These are phyloP conservation scores for Tipula vernalis DNA, from an alignment of 2,888 invertebrate species.

Conservation along the genomic window DNA sequence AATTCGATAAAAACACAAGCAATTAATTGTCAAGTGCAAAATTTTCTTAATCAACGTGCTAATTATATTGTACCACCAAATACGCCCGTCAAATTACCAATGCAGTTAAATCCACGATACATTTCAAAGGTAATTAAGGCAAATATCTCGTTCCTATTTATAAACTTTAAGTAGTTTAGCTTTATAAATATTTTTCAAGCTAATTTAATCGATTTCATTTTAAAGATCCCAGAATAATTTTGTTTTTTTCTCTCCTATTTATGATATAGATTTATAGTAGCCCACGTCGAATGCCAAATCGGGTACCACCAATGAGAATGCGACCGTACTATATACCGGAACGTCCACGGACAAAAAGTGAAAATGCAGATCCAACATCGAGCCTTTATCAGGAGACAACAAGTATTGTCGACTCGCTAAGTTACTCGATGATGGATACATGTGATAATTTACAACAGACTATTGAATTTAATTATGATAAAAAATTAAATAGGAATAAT, in stretches of 20 bases:
- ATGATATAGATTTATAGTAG: slow-evolving; percentile 5
- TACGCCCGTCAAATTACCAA: slow-evolving; percentile 17
- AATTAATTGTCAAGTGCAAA: neutral
- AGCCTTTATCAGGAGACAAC: slow-evolving; percentile 10
- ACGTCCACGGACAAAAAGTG: slow-evolving; percentile 47
- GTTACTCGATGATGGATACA: slow-evolving; percentile 20
- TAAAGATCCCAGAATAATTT: neutral
- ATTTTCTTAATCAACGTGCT: neutral
- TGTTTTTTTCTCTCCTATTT: neutral
- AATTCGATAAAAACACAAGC: neutral
- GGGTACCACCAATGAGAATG: slow-evolving; percentile 27
- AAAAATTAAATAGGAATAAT: slow-evolving; percentile 21
- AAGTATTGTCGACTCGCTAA: slow-evolving; percentile 4
- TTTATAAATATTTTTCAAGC: neutral
- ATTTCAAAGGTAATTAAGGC: slow-evolving; percentile 40
- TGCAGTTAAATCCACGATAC: slow-evolving; percentile 46
- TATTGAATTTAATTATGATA: slow-evolving; percentile 18
- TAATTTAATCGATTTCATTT: neutral
- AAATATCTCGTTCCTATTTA: neutral
- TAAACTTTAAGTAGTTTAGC: neutral
- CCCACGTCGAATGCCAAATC: slow-evolving; percentile 19
- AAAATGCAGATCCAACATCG: slow-evolving; percentile 40
- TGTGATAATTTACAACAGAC: neutral
- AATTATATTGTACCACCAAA: slow-evolving; percentile 6
- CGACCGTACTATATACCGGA: slow-evolving; percentile 46